Conservation (phyloP, 92 coral and sea anemone genomes). For the Muricea muricata region DNA sequence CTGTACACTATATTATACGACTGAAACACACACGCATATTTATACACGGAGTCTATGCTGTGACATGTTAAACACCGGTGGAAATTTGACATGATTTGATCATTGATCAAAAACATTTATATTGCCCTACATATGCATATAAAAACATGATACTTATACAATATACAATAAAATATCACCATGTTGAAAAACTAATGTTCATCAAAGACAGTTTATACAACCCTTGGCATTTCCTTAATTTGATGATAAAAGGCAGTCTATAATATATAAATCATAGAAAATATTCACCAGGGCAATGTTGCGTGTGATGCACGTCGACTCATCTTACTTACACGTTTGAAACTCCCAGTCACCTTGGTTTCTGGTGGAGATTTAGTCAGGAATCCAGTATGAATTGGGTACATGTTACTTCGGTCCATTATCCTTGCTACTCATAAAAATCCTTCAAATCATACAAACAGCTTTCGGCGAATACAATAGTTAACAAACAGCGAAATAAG, state of each 20-base stretch:
- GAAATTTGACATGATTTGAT: background rate
- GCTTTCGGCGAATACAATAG: background rate
- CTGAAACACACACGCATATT: background rate
- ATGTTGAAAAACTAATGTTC: background rate
- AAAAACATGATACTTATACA: background rate
- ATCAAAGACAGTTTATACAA: background rate
- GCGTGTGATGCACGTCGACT: background rate
- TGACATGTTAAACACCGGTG: background rate
- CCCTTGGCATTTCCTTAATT: background rate
- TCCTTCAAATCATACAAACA: background rate
- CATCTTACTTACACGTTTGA: slow-evolving; percentile 24
- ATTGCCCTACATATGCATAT: background rate
- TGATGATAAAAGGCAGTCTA: slow-evolving; percentile 14
- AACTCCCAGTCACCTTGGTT: background rate
- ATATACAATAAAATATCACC: background rate
- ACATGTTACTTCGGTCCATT: background rate
- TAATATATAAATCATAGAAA: background rate
- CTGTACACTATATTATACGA: too few species aligned
- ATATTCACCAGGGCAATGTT: background rate
- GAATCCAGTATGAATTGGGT: slow-evolving; percentile 28
- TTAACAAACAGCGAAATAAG: background rate
- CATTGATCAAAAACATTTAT: background rate
- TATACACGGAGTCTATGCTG: background rate
- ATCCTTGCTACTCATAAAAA: background rate
- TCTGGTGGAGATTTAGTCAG: slow-evolving; percentile 36